Base-by-base conservation (phyloP, 1,140 invertebrate genomes). In the Polypedilum vanderplanki region DNA sequence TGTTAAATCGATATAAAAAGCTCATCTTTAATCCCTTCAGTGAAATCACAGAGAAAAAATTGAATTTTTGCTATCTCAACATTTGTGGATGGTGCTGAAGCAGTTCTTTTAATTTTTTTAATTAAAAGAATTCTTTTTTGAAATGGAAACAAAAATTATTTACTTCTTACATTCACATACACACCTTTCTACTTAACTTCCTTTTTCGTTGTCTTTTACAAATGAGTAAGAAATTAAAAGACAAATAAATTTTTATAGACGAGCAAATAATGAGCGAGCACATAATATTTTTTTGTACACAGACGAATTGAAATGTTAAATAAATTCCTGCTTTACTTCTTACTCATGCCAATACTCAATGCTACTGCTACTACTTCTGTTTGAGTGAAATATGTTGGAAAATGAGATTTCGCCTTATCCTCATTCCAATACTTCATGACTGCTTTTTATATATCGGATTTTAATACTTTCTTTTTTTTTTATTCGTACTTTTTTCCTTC, bases 391-490 rank as follows among this genome's bases (percentile, higher is more conserved):
- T 57, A 57, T 57, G 46, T 12, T 57, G 46, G 46, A 57, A 57
- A 57, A 57, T 57, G 46, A 57, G 46, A 57, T 57, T 57, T 57
- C 15, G 12, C n/a, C 15, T 15, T 15, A 15, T n/a, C 12, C 12
- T 57, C 46, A 57, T 57, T 57, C 46, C 46, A n/a, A 57, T n/a
- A n/a, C n/a, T n/a, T n/a, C n/a, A n/a, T n/a, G 15, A 46, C 15
- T 12, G 2, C 8, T 46, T 46, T 46, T 46, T 15, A n/a, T 33
- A 33, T 33, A 33, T 33, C 24, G 24, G 5, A 33, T 57, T 57
- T 57, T 57, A 57, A 57, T 57, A 57, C 46, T 57, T 57, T n/a
- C n/a, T n/a, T n/a, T n/a, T n/a, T n/a, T n/a, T n/a, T 57, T 57
- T 57, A 4, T 12, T 57, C 46, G 3, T 57, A 12, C 46, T 57